Evolutionary conservation across 2,797 vertebrate species (phyloP).

Genomic region (Peromyscus eremicus): DNA sequence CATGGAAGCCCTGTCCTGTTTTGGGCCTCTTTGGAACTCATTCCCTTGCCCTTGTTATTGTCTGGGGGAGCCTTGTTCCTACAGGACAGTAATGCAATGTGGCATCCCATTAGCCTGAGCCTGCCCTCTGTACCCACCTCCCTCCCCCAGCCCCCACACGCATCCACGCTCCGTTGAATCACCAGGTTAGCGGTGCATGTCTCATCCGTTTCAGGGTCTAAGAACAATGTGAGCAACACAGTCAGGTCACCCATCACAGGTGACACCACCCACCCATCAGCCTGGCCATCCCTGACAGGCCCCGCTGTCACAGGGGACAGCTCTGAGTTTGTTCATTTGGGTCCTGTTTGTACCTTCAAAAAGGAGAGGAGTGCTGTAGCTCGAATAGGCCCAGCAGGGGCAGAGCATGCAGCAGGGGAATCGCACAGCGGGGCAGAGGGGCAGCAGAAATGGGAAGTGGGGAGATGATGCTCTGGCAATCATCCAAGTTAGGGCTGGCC

Average conservation of each 20-base stretch:
- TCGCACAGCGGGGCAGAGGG: background rate
- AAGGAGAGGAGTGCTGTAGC: background rate
- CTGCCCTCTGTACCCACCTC: constrained; percentile 89
- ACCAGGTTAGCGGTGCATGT: constrained; percentile 94
- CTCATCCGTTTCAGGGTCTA: constrained; percentile 96
- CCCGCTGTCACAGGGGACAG: background rate
- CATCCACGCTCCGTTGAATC: constrained; percentile 98
- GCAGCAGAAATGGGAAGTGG: background rate
- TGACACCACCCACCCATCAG: background rate
- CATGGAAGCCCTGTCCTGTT: background rate
- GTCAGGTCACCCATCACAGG: background rate
- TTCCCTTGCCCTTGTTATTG: constrained; percentile 90
- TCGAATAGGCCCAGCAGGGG: background rate
- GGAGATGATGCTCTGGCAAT: background rate
- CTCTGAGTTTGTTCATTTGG: background rate
- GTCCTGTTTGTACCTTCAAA: background rate
- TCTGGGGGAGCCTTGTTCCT: constrained; percentile 92
- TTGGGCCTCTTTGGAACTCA: constrained; percentile 88
- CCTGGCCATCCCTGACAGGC: background rate
- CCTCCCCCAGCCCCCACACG: constrained; percentile 87
- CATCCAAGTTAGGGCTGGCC: background rate
- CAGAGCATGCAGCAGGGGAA: background rate
- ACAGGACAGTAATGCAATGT: constrained; percentile 94
- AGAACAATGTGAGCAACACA: constrained; percentile 89
- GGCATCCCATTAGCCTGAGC: constrained; percentile 92